Evolutionary conservation across 2,113 vertebrate genomes (phyloP).

Genomic region (Phyllostomus hastatus): DNA sequence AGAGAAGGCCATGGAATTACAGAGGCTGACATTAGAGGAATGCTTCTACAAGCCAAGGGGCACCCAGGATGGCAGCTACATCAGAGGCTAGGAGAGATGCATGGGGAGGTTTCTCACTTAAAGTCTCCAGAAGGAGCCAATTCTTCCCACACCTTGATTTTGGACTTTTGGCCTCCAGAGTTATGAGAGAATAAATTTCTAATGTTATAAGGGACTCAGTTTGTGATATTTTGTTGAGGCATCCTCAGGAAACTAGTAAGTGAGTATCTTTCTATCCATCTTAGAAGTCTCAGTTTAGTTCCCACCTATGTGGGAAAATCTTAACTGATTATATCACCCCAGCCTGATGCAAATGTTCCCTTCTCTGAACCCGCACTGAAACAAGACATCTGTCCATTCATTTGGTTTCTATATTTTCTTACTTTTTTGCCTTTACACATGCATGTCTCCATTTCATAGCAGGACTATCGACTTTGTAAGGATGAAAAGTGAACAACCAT

Average conservation of each 20-base stretch:
- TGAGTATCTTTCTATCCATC: not conserved
- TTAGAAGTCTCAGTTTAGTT: not conserved
- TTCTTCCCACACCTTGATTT: not conserved
- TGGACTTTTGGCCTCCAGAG: not conserved
- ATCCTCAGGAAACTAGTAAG: not conserved
- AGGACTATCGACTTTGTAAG: not conserved
- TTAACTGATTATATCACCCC: not conserved
- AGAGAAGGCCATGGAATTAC: not conserved
- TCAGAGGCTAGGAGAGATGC: not conserved
- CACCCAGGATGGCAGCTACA: not conserved
- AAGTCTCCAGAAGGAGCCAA: not conserved
- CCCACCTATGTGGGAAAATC: not conserved
- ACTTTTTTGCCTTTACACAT: not conserved
- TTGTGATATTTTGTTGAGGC: not conserved
- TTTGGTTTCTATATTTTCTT: not conserved
- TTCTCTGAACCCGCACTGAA: not conserved
- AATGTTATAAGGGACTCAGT: not conserved
- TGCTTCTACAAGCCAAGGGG: not conserved
- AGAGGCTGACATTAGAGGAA: not conserved
- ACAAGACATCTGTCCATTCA: not conserved
- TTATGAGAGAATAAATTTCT: not conserved
- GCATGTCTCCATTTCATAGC: not conserved
- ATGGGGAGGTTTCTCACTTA: not conserved
- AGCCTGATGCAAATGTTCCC: not conserved
- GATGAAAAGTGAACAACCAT: not conserved